Percentiles rank a stretch among this genome's conserved stretches.
phyloP scores from a whole-genome alignment of 2,797 vertebrate species.

The Trachops cirrhosus region DNA sequence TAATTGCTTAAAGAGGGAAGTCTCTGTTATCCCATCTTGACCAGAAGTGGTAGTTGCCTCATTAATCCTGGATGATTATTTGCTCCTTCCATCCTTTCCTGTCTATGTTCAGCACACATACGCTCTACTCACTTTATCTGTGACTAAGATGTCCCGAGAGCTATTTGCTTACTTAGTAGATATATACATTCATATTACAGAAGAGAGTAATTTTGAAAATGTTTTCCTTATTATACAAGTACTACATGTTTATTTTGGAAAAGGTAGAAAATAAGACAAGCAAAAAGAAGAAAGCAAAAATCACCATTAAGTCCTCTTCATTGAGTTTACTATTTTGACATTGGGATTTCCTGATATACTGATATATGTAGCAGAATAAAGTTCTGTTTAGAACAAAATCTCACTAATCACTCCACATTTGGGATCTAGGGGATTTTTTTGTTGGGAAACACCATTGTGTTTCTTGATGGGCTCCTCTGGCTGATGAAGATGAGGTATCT shows the following conservation, averaged over 20 bases:
- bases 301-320: not conserved
- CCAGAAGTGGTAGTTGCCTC: not conserved
- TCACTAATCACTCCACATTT: not conserved
- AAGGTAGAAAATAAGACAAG: not conserved
- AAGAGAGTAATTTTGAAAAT: not conserved
- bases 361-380: not conserved
- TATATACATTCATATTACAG: not conserved
- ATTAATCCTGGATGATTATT: not conserved
- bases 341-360: not conserved
- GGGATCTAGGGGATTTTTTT: not conserved
- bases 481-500: not conserved
- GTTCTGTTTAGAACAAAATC: not conserved
- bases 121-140: not conserved
- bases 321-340: not conserved
- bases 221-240: not conserved
- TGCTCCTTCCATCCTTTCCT: not conserved
- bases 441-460: not conserved
- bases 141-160: not conserved
- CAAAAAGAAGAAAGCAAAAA: constrained; percentile 6
- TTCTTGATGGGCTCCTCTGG: not conserved
- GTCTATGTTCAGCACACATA: not conserved
- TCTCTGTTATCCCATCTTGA: not conserved
- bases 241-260: not conserved
- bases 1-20: not conserved
- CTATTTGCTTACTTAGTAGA: not conserved